A percentile compares a stretch with the other conserved stretches of the same genome.
Evolutionary conservation across 2,888 invertebrate species (phyloP).

Genomic region (Aphidius colemani): DNA sequence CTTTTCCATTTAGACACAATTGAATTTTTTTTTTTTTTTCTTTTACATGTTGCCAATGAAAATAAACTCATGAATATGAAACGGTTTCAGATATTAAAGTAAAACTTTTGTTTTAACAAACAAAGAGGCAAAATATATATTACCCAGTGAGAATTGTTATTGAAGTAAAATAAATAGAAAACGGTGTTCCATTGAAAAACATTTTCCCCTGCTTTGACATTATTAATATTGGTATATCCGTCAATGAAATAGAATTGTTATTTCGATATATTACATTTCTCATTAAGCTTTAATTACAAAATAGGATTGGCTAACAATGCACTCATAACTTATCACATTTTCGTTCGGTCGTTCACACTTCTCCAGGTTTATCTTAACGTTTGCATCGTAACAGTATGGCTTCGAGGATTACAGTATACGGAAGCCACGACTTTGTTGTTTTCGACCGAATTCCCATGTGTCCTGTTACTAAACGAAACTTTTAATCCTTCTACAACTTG

Average conservation of each 20-base stretch:
- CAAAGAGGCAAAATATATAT: slow-evolving; percentile 7
- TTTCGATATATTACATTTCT: no score
- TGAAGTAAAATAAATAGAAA: slow-evolving; percentile 14
- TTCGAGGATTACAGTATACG: slow-evolving; percentile 11
- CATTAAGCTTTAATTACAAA: no score
- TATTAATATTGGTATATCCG: no score
- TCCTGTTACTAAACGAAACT: neutral
- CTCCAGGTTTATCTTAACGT: slow-evolving; percentile 25
- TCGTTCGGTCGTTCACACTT: slow-evolving; percentile 31
- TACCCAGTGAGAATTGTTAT: slow-evolving; percentile 3
- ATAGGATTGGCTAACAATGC: no score
- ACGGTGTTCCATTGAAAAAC: neutral
- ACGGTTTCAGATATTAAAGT: slow-evolving; percentile 8
- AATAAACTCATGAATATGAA: slow-evolving; percentile 22
- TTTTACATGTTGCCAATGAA: slow-evolving; percentile 6
- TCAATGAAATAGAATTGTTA: no score
- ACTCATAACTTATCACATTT: slow-evolving; percentile 30
- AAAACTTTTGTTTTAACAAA: slow-evolving; percentile 9
- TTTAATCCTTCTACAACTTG: no score
- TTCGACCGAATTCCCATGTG: slow-evolving; percentile 18
- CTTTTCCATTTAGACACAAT: slow-evolving; percentile 15
- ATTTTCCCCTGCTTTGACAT: no score
- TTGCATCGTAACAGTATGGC: slow-evolving; percentile 16
- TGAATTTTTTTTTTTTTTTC: slow-evolving; percentile 2
- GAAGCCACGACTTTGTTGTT: slow-evolving; percentile 23